Conservation (phyloP, 2,797 vertebrate species). For the Phoeniculus purpureus region DNA sequence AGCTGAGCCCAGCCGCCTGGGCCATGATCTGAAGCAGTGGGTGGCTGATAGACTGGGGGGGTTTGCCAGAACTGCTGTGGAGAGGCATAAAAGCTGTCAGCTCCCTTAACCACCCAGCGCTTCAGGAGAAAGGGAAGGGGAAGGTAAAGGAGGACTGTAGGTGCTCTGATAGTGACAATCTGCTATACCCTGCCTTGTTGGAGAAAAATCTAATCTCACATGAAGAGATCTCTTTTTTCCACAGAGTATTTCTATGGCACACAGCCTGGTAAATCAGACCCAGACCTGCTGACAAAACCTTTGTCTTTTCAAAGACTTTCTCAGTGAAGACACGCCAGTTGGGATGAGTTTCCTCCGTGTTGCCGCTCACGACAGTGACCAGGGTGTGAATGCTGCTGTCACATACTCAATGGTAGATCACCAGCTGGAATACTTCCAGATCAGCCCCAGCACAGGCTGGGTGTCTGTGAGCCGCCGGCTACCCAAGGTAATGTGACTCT, state of each 20-base stretch:
- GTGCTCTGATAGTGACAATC: background rate
- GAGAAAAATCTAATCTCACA: background rate
- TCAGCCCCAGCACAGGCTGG: conserved; percentile 90
- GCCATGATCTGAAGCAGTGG: background rate
- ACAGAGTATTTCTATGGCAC: background rate
- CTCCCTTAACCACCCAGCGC: fast-evolving
- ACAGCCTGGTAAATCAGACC: background rate
- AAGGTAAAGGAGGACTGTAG: background rate
- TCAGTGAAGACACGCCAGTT: conserved; percentile 86
- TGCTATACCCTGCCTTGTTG: background rate
- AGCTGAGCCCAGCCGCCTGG: background rate
- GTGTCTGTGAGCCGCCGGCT: conserved; percentile 86
- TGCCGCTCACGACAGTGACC: conserved; percentile 88
- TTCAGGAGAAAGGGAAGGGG: background rate
- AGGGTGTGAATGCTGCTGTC: conserved; percentile 88
- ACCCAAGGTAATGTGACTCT: conserved; percentile 80
- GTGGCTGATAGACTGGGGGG: fast-evolving
- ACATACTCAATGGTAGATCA: conserved; percentile 84
- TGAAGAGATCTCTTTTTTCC: background rate
- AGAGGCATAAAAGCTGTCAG: background rate
- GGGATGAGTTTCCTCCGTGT: conserved; percentile 88
- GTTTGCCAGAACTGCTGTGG: fast-evolving
- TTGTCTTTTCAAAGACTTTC: conserved; percentile 81
- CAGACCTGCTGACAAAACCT: background rate
- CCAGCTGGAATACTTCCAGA: conserved; percentile 85